Evolutionary conservation across 2,113 vertebrate genomes (phyloP).

Genomic region (Poeciliopsis retropinna): DNA sequence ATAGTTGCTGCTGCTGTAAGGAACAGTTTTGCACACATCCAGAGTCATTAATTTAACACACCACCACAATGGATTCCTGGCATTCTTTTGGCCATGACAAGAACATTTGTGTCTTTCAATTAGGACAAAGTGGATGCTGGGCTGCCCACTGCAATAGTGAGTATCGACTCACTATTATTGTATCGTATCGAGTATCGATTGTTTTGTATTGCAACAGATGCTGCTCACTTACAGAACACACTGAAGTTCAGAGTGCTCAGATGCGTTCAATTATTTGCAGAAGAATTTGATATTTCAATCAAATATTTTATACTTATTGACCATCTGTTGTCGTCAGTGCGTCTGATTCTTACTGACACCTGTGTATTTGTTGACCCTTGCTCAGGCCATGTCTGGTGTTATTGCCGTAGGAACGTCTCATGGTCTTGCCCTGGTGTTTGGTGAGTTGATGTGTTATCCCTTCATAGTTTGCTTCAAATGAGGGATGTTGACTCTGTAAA

Average conservation of each 20-base stretch:
- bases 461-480: too few species aligned
- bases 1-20: conserved; percentile 95
- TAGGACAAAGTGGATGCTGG: conserved; percentile 99
- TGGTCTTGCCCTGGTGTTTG: conserved; percentile 94
- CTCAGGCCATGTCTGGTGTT: conserved; percentile 91
- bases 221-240: too few species aligned
- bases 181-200: too few species aligned
- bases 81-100: neutral
- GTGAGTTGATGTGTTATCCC: conserved; percentile 78
- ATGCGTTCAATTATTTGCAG: too few species aligned
- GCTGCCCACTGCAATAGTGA: conserved; percentile 96
- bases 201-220: neutral
- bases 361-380: neutral
- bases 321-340: too few species aligned
- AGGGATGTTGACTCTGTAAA: too few species aligned
- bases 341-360: neutral
- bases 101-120: conserved; percentile 36
- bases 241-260: too few species aligned
- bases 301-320: too few species aligned
- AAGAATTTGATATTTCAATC: too few species aligned
- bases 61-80: neutral
- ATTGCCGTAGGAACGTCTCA: conserved; percentile 98
- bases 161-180: too few species aligned
- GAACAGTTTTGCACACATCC: neutral
- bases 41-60: neutral